These are phyloP conservation scores for Micromussa lordhowensis DNA, from an alignment of 92 coral and sea anemone genomes.

Conservation along the genomic window DNA sequence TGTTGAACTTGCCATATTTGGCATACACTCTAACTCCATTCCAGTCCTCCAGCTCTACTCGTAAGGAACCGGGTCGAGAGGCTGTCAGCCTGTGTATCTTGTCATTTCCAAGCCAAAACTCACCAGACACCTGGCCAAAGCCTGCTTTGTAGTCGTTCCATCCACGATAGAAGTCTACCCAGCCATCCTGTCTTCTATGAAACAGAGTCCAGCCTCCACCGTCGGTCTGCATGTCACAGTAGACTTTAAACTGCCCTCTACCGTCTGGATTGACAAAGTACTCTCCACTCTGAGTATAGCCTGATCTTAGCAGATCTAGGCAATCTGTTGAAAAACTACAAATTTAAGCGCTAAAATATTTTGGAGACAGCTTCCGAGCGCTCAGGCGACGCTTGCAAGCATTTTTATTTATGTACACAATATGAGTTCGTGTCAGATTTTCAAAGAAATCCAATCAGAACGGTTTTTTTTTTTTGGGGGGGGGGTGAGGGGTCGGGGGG, in stretches of 20 bases:
- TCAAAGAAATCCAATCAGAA: no score
- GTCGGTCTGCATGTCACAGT: constrained; percentile 69
- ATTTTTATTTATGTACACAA: no score
- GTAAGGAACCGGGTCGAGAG: constrained; percentile 27
- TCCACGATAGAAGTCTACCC: constrained; percentile 57
- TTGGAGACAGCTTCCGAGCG: no score
- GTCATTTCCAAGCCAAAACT: constrained; percentile 64
- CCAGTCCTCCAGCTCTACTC: constrained; percentile 72
- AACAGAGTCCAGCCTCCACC: constrained; percentile 74
- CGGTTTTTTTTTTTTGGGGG: no score
- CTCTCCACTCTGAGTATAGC: constrained; percentile 43
- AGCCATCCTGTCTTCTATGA: constrained; percentile 74
- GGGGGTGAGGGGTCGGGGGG: no score
- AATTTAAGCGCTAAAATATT: no score
- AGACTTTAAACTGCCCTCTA: constrained; percentile 55
- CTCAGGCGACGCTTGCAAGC: no score
- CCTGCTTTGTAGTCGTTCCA: constrained; percentile 66
- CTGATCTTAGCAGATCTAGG: constrained; percentile 6
- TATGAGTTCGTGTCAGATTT: no score
- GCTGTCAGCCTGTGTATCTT: constrained; percentile 68
- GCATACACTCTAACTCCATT: constrained; percentile 45
- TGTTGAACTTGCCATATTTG: constrained; percentile 55
- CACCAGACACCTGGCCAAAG: constrained; percentile 62
- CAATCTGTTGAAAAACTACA: not conserved
- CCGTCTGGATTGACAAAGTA: constrained; percentile 57